A percentile compares a stretch with the other conserved stretches of the same genome.
Evolutionary conservation across 2,113 vertebrate species (phyloP).

Genomic region (Oxyura jamaicensis): DNA sequence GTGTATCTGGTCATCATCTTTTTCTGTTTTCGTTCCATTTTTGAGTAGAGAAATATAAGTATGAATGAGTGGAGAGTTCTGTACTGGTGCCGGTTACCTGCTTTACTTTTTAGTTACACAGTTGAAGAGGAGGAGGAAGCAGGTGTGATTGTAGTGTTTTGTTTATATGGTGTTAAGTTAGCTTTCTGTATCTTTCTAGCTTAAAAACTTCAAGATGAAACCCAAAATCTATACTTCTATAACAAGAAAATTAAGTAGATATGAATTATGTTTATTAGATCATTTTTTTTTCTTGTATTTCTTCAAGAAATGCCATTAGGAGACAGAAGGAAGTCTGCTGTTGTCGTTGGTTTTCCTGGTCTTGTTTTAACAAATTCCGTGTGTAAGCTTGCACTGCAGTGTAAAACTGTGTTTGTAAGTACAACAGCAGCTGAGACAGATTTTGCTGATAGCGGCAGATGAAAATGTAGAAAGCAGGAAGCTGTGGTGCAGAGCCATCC

Average conservation of each 20-base stretch:
- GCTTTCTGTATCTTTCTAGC: rapidly evolving
- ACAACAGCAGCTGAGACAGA: background rate
- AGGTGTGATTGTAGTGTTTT: background rate
- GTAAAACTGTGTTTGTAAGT: background rate
- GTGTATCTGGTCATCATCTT: background rate
- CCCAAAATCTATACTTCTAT: background rate
- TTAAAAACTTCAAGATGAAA: background rate
- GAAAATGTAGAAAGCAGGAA: conserved; percentile 73
- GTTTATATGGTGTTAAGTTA: background rate
- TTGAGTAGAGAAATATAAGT: background rate
- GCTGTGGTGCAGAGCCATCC: conserved; percentile 48
- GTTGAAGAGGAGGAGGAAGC: background rate
- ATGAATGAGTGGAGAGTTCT: background rate
- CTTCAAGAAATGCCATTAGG: background rate
- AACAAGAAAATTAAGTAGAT: background rate
- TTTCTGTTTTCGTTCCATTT: background rate
- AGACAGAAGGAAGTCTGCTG: background rate
- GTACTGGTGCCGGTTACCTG: background rate
- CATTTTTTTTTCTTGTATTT: background rate
- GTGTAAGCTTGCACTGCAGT: background rate
- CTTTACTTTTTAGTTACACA: background rate
- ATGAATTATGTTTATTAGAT: background rate
- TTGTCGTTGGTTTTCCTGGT: background rate
- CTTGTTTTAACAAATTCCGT: background rate
- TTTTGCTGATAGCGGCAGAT: conserved; percentile 40